Evolutionary conservation across 2,888 invertebrate species (phyloP).

Genomic region (Chesias legatella): DNA sequence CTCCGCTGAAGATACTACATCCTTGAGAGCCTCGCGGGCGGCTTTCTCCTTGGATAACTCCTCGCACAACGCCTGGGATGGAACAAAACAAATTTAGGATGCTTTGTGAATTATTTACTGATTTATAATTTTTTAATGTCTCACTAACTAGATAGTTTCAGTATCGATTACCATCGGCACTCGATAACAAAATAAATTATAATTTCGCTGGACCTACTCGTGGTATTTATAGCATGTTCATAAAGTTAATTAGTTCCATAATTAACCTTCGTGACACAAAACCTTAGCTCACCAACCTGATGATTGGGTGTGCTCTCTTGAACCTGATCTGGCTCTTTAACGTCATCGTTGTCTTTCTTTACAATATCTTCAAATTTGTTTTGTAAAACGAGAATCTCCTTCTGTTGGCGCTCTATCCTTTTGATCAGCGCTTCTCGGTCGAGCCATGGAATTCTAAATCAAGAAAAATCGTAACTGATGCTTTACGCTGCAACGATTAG

Average conservation of each 20-base stretch:
- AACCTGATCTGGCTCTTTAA: constrained; percentile 19
- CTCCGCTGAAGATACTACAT: constrained; percentile 61
- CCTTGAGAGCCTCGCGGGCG: constrained; percentile 58
- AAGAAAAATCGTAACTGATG: no score
- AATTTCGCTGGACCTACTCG: no score
- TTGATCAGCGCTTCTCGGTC: constrained; percentile 59
- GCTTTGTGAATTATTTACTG: no score
- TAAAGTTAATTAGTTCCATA: no score
- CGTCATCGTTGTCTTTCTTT: constrained; percentile 41
- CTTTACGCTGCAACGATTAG: no score
- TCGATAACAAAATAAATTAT: no score
- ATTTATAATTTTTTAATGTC: no score
- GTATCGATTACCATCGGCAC: no score
- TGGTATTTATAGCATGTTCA: no score
- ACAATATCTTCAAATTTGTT: constrained; percentile 49
- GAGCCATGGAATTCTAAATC: constrained; percentile 58
- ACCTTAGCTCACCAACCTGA: constrained; percentile 36
- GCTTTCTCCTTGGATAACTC: constrained; percentile 61
- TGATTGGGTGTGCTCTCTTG: constrained; percentile 27
- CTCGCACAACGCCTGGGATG: constrained; percentile 43
- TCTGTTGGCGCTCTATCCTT: constrained; percentile 58
- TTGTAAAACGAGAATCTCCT: constrained; percentile 53
- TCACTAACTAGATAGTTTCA: no score
- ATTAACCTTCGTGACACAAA: no score
- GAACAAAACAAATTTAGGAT: neutral